These are phyloP conservation scores for Dasypus novemcinctus DNA, from an alignment of 2,113 vertebrate species.

Conservation along the genomic window DNA sequence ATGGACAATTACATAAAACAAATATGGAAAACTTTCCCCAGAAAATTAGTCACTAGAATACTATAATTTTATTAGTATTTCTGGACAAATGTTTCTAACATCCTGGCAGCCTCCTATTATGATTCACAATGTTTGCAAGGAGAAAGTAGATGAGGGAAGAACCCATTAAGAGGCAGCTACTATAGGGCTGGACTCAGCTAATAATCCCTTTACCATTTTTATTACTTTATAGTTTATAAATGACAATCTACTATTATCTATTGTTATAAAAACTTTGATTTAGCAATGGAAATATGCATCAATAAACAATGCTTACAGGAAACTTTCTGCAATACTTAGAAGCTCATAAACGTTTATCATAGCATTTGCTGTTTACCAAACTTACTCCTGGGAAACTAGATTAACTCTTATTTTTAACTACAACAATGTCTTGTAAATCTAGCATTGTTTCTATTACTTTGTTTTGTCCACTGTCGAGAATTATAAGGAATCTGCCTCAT, in stretches of 20 bases:
- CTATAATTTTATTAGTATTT: slow-evolving; percentile 68
- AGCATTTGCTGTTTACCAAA: slow-evolving; percentile 47
- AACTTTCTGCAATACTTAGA: slow-evolving; percentile 57
- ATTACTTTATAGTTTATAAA: slow-evolving; percentile 75
- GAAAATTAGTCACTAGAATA: slow-evolving; percentile 62
- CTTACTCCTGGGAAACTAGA: slow-evolving; percentile 21
- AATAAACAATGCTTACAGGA: slow-evolving; percentile 63
- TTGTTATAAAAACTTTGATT: slow-evolving; percentile 77
- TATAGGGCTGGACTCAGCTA: slow-evolving; percentile 64
- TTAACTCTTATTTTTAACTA: slow-evolving; percentile 68
- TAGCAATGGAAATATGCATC: slow-evolving; percentile 67
- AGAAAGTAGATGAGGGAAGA: slow-evolving; percentile 71
- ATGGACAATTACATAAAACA: slow-evolving; percentile 32
- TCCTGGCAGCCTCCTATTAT: slow-evolving; percentile 60
- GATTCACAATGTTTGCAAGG: slow-evolving; percentile 69
- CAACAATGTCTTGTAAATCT: slow-evolving; percentile 66
- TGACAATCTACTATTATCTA: slow-evolving; percentile 70
- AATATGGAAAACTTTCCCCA: slow-evolving; percentile 20
- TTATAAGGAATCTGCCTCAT: slow-evolving; percentile 74
- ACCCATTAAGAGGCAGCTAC: slow-evolving; percentile 67
- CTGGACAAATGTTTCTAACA: slow-evolving; percentile 53
- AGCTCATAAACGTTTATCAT: slow-evolving; percentile 43
- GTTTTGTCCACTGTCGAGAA: slow-evolving; percentile 70
- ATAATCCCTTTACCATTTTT: slow-evolving; percentile 78
- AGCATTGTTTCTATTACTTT: slow-evolving; percentile 56